These are phyloP conservation scores for Drosophila arizonae DNA, from an alignment of 1,140 invertebrate genomes.

Conservation along the genomic window DNA sequence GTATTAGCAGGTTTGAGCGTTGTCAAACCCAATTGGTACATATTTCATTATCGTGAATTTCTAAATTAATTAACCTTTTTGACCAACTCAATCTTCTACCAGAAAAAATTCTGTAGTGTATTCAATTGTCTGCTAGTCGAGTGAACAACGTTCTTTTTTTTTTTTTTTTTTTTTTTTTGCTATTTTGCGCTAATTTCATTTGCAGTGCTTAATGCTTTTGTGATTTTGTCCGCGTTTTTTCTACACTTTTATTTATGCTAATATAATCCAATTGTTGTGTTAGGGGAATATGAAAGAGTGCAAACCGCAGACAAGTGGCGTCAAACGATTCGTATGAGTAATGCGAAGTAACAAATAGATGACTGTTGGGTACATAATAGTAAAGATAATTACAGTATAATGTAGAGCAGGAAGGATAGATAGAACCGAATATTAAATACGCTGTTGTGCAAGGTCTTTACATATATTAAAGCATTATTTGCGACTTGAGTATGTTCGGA, in stretches of 20 bases:
- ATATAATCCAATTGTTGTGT: slow-evolving; percentile 69
- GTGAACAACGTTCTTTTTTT: not conserved
- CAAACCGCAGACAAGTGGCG: slow-evolving; percentile 1
- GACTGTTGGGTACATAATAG: slow-evolving; percentile 20
- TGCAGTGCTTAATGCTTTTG: slow-evolving; percentile 52
- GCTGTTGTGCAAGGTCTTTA: too few species aligned
- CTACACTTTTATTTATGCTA: slow-evolving; percentile 56
- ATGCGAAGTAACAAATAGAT: slow-evolving; percentile 12
- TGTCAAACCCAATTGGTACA: too few species aligned
- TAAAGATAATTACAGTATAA: slow-evolving; percentile 25
- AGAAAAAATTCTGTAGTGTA: not conserved
- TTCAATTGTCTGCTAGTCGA: not conserved
- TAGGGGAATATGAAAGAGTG: slow-evolving; percentile 23
- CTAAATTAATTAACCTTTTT: too few species aligned
- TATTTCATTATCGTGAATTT: too few species aligned
- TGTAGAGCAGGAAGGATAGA: not conserved
- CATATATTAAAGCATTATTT: too few species aligned
- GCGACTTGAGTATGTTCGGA: too few species aligned
- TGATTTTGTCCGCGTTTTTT: slow-evolving; percentile 25
- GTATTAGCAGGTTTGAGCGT: too few species aligned
- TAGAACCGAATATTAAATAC: too few species aligned
- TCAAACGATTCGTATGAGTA: slow-evolving; percentile 35
- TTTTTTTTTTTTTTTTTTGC: not conserved
- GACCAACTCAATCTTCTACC: too few species aligned
- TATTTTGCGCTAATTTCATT: slow-evolving; percentile 59